Evolutionary conservation across 2,113 vertebrate species (phyloP).

Genomic region (Misgurnus anguillicaudatus): DNA sequence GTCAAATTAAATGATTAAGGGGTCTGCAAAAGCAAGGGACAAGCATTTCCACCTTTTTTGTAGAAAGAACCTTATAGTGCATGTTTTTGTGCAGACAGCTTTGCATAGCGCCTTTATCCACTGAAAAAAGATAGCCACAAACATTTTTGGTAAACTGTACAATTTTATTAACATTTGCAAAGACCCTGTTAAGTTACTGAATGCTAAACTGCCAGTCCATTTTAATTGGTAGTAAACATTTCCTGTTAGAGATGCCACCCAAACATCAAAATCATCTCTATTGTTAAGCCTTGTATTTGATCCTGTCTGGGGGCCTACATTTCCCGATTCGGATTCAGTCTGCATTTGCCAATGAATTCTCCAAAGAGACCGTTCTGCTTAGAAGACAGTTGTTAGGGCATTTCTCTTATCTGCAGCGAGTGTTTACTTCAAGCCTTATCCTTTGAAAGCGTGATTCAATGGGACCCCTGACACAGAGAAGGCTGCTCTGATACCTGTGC

Average conservation of each 20-base stretch:
- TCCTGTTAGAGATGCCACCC: background rate
- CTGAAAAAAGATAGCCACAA: too few relatives aligned
- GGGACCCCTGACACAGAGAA: conserved; percentile 25
- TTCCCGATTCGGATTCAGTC: conserved; percentile 4
- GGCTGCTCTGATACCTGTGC: conserved; percentile 34
- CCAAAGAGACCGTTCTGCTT: conserved; percentile 26
- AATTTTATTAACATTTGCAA: too few relatives aligned
- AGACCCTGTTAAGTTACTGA: background rate
- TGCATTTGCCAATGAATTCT: conserved; percentile 13
- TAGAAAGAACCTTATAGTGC: too few relatives aligned
- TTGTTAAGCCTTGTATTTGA: background rate
- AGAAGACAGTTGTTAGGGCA: conserved; percentile 16
- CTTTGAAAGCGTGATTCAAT: conserved; percentile 38
- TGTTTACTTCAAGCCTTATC: conserved; percentile 4
- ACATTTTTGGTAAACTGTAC: too few relatives aligned
- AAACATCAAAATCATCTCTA: conserved; percentile 2
- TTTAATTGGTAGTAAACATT: background rate
- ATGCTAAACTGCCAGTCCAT: conserved; percentile 14
- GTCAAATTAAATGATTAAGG: too few relatives aligned
- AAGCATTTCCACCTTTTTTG: too few relatives aligned
- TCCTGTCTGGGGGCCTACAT: background rate
- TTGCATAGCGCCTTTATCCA: too few relatives aligned
- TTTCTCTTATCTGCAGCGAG: conserved; percentile 27
- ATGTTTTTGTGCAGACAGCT: too few relatives aligned
- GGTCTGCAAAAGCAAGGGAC: too few relatives aligned